These are phyloP conservation scores for Danio tinwini DNA, from an alignment of 2,797 vertebrate species.

Conservation along the genomic window DNA sequence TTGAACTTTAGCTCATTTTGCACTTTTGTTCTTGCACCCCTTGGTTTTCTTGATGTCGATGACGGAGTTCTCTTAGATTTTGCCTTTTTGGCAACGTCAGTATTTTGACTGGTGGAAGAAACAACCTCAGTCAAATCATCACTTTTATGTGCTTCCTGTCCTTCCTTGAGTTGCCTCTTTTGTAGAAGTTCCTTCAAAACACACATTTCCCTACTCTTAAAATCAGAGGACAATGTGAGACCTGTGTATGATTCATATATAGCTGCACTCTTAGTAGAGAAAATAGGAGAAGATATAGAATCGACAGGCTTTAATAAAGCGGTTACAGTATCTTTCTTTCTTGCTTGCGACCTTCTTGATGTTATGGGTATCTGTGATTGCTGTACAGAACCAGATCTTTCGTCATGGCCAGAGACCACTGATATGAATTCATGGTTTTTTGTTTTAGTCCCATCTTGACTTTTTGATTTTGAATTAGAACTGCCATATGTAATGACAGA, in stretches of 20 bases:
- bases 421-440: constrained; percentile 74
- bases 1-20: constrained; percentile 81
- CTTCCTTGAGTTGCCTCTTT: constrained; percentile 85
- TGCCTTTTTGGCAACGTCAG: constrained; percentile 72
- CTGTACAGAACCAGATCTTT: constrained; percentile 73
- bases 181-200: constrained; percentile 91
- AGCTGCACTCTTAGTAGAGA: constrained; percentile 34
- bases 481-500: constrained; percentile 72
- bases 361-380: constrained; percentile 71
- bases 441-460: constrained; percentile 49
- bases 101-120: constrained; percentile 70
- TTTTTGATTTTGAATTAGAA: constrained; percentile 50
- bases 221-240: constrained; percentile 47
- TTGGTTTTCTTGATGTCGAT: constrained; percentile 80
- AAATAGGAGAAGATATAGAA: constrained; percentile 17
- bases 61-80: constrained; percentile 78
- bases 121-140: constrained; percentile 66
- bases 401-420: constrained; percentile 74
- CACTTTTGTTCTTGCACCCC: constrained; percentile 75
- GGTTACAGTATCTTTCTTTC: constrained; percentile 79
- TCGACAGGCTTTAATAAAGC: constrained; percentile 61
- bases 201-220: constrained; percentile 75
- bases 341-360: constrained; percentile 77
- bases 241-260: constrained; percentile 37
- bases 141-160: constrained; percentile 70